These are phyloP conservation scores for Smittia aterrima DNA, from an alignment of 2,888 invertebrate genomes.

Conservation along the genomic window DNA sequence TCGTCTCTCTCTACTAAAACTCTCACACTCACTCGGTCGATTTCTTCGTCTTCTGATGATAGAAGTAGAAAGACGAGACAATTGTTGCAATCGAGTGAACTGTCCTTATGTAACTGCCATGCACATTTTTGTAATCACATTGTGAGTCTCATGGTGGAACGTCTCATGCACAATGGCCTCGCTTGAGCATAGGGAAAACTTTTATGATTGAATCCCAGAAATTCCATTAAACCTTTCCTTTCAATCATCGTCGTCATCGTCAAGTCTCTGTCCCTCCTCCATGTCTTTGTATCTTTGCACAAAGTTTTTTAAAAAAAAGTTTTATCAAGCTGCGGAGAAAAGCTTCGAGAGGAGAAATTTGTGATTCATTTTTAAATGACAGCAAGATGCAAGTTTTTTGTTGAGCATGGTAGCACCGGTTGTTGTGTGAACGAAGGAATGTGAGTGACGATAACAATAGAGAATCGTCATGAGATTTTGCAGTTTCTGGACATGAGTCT, in stretches of 20 bases:
- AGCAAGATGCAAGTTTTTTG: too few relatives aligned
- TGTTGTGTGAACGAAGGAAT: too few relatives aligned
- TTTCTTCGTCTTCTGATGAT: background rate
- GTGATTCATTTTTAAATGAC: background rate
- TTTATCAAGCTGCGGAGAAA: background rate
- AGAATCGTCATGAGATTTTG: too few relatives aligned
- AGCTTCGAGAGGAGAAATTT: background rate
- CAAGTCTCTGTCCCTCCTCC: background rate
- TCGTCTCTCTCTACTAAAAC: background rate
- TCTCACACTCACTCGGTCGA: background rate
- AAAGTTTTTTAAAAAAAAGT: background rate
- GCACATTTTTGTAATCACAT: constrained; percentile 19
- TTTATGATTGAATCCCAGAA: constrained; percentile 33
- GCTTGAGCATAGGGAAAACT: constrained; percentile 5
- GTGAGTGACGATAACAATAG: too few relatives aligned
- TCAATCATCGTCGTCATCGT: background rate
- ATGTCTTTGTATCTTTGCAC: background rate
- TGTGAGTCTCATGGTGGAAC: background rate
- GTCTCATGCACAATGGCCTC: background rate
- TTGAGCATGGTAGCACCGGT: too few relatives aligned
- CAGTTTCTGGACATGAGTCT: too few relatives aligned
- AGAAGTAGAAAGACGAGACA: background rate
- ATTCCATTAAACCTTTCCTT: constrained; percentile 12
- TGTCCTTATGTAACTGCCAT: constrained; percentile 26
- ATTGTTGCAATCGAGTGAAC: background rate